Percentiles rank a stretch among this genome's conserved stretches.
Evolutionary conservation across 2,113 vertebrate genomes (phyloP).

Genomic region (Pipra filicauda): DNA sequence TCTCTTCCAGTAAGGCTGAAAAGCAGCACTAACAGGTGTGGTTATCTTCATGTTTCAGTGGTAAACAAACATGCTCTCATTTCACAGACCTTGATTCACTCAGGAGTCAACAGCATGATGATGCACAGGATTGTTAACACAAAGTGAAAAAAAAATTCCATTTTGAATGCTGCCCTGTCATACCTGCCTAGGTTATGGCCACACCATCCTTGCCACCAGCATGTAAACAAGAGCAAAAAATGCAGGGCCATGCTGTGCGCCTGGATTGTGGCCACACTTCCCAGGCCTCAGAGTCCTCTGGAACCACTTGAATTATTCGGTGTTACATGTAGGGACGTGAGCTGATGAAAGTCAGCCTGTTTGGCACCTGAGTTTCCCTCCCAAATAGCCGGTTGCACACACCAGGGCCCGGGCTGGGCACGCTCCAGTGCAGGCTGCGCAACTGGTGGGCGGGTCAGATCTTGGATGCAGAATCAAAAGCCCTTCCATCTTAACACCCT

Average conservation of each 20-base stretch:
- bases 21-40: background rate
- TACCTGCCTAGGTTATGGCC: background rate
- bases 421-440: background rate
- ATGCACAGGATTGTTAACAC: background rate
- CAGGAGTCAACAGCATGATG: background rate
- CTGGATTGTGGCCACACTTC: background rate
- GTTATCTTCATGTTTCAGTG: background rate
- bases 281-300: background rate
- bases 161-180: background rate
- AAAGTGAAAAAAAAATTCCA: background rate
- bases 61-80: background rate
- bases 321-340: accelerated
- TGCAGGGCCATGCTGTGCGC: background rate
- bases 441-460: background rate
- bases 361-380: background rate
- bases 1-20: background rate
- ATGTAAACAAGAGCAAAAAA: background rate
- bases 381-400: accelerated
- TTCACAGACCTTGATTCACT: background rate
- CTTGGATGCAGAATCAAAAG: background rate
- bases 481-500: too few relatives aligned
- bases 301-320: background rate
- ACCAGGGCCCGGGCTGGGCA: background rate
- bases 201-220: background rate
- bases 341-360: background rate